These are phyloP conservation scores for Illadopsis cleaveri DNA, from an alignment of 2,113 vertebrate species.

Conservation along the genomic window DNA sequence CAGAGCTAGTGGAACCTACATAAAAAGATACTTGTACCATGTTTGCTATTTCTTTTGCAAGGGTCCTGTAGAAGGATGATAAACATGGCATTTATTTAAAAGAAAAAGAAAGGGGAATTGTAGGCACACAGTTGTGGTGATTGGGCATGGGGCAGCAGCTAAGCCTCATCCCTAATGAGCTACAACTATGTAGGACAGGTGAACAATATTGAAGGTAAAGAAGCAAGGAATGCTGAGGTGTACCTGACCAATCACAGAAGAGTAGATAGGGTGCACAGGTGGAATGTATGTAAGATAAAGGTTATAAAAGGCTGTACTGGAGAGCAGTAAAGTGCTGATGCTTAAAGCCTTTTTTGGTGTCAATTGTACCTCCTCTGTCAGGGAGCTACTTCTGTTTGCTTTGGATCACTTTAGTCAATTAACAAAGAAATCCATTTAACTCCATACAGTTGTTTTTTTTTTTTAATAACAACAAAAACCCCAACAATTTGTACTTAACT, in stretches of 20 bases:
- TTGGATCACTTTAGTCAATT: background rate
- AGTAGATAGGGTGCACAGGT: background rate
- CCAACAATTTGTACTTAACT: background rate
- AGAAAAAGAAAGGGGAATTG: background rate
- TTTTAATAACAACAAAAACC: rapidly evolving
- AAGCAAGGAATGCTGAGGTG: background rate
- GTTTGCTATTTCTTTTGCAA: background rate
- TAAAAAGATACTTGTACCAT: background rate
- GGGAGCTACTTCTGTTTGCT: background rate
- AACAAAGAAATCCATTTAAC: background rate
- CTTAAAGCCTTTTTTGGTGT: background rate
- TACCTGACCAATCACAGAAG: background rate
- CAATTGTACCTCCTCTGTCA: background rate
- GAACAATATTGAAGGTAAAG: background rate
- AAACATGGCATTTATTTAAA: background rate
- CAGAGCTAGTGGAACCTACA: background rate
- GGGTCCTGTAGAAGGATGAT: background rate
- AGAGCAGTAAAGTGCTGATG: background rate
- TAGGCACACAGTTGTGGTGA: background rate
- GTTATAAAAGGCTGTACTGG: background rate
- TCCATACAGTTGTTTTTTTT: background rate
- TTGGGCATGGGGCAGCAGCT: no score
- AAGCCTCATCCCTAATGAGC: background rate
- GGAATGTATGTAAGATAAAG: background rate
- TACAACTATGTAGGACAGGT: background rate